Evolutionary conservation across 2,113 vertebrate species (phyloP).

Genomic region (Pachypanchax playfairii): DNA sequence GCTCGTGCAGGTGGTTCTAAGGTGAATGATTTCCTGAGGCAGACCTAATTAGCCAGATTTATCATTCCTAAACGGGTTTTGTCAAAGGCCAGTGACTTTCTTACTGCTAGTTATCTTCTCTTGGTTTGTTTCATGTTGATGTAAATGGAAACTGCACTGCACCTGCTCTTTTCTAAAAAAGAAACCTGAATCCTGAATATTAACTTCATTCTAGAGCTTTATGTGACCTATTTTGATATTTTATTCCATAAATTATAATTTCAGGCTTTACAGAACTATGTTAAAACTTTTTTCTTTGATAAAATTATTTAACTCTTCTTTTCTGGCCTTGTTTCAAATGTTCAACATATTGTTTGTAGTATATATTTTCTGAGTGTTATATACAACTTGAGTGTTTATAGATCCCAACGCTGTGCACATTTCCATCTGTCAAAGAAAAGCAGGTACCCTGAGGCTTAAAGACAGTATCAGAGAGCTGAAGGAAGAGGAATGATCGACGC

Average conservation of each 20-base stretch:
- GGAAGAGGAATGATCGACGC: slow-evolving; percentile 39
- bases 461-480: slow-evolving; percentile 38
- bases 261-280: neutral
- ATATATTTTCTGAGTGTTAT: slow-evolving; percentile 4
- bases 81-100: slow-evolving; percentile 61
- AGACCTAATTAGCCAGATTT: slow-evolving; percentile 56
- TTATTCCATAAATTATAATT: neutral
- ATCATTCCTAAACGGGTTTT: slow-evolving; percentile 51
- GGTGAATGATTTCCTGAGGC: slow-evolving; percentile 48
- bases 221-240: neutral
- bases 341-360: no score
- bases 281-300: slow-evolving; percentile 20
- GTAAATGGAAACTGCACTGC: slow-evolving; percentile 12
- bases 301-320: slow-evolving; percentile 33
- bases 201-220: neutral
- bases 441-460: slow-evolving; percentile 39
- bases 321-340: slow-evolving; percentile 22
- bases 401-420: slow-evolving; percentile 33
- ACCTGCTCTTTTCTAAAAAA: slow-evolving; percentile 3
- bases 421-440: slow-evolving; percentile 46
- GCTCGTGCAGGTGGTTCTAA: slow-evolving; percentile 36
- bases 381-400: slow-evolving; percentile 37
- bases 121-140: slow-evolving; percentile 27
- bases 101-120: slow-evolving; percentile 48
- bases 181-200: neutral